phyloP scores from a whole-genome alignment of 2,888 invertebrate genomes.

The Eustalomyia histrio region DNA sequence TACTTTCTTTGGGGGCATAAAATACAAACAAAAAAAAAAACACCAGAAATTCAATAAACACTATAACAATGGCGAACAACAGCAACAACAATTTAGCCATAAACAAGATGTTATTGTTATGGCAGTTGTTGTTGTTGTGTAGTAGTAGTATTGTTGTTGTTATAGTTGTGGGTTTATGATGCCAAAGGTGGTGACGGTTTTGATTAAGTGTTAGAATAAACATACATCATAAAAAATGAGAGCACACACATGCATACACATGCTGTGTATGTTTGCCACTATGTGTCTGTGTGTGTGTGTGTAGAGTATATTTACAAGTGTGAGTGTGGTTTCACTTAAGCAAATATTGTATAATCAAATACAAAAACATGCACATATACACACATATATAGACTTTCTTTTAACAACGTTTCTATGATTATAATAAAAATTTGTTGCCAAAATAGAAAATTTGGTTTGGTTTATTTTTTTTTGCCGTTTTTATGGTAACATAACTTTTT shows the following conservation, averaged over 20 bases:
- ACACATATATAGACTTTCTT: conserved; percentile 4
- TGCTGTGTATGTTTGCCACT: neutral
- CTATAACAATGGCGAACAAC: conserved; percentile 8
- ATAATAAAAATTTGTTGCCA: conserved; percentile 43
- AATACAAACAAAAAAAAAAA: conserved; percentile 1
- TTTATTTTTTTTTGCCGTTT: neutral
- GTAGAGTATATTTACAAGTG: neutral
- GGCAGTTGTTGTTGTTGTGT: conserved; percentile 31
- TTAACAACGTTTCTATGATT: conserved; percentile 7
- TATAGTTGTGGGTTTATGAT: conserved; percentile 44
- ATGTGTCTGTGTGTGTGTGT: neutral
- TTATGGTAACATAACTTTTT: conserved; percentile 40
- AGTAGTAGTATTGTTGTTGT: conserved; percentile 21
- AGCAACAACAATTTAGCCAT: conserved; percentile 34
- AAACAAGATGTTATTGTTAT: conserved; percentile 53
- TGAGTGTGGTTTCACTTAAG: conserved; percentile 16
- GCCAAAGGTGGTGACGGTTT: conserved; percentile 64
- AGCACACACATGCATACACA: neutral
- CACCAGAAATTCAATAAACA: conserved; percentile 14
- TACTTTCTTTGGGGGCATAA: conserved; percentile 7
- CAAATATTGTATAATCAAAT: conserved; percentile 47
- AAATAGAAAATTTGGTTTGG: conserved; percentile 45
- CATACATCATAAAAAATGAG: conserved; percentile 37
- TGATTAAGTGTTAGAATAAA: conserved; percentile 62
- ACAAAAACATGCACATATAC: conserved; percentile 1